Evolutionary conservation across 2,888 invertebrate genomes (phyloP).

Genomic region (Bugulina stolonifera): DNA sequence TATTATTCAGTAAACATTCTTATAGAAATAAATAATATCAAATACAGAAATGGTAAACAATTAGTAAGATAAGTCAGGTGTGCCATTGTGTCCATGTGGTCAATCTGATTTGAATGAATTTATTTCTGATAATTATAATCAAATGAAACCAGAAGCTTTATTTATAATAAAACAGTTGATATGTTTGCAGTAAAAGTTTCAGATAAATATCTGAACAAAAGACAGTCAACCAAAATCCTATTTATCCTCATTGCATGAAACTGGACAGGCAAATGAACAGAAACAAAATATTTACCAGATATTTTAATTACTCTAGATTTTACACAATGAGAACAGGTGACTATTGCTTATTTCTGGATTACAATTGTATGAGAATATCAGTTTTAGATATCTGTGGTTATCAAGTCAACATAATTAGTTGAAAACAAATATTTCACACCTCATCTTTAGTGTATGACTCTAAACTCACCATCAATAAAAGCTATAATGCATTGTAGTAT

Average conservation of each 20-base stretch:
- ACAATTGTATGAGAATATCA: neutral
- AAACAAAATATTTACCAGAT: neutral
- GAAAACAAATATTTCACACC: neutral
- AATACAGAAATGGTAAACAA: too few relatives aligned
- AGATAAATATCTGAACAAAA: neutral
- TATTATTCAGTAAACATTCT: conserved; percentile 5
- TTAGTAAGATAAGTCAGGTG: neutral
- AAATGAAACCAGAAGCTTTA: neutral
- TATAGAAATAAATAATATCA: too few relatives aligned
- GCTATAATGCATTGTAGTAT: too few relatives aligned
- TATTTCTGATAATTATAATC: too few relatives aligned
- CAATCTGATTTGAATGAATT: neutral
- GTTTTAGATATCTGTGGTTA: neutral
- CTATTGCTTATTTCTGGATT: neutral
- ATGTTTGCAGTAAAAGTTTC: neutral
- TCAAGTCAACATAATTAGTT: neutral
- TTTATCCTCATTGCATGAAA: too few relatives aligned
- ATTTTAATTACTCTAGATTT: neutral
- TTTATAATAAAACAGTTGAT: neutral
- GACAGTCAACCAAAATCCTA: neutral
- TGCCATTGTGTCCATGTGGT: neutral
- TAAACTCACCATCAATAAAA: too few relatives aligned
- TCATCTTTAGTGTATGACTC: too few relatives aligned
- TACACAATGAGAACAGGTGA: neutral
- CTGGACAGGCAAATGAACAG: neutral